These are phyloP conservation scores for Ptilonorhynchus violaceus DNA, from an alignment of 2,113 vertebrate genomes.

Conservation along the genomic window DNA sequence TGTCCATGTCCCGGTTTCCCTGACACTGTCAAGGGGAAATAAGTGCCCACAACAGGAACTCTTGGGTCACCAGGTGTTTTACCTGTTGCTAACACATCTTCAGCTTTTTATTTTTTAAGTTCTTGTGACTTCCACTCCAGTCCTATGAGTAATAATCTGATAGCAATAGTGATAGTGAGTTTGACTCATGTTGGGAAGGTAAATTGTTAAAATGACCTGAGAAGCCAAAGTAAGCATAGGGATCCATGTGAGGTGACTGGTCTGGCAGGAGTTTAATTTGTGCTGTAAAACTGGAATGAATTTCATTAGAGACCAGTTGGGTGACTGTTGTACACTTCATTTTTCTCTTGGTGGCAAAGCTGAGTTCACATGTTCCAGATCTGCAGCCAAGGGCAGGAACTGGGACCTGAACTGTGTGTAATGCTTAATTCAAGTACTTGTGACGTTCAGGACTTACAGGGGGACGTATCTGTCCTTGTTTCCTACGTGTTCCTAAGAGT, in stretches of 20 bases:
- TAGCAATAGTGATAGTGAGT: background rate
- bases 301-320: background rate
- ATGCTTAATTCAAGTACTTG: background rate
- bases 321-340: accelerated
- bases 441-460: background rate
- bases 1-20: background rate
- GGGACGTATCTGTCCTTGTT: background rate
- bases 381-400: background rate
- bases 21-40: background rate
- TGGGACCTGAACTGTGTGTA: background rate
- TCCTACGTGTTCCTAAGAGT: background rate
- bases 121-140: background rate
- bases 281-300: background rate
- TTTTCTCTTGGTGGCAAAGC: background rate
- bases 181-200: background rate
- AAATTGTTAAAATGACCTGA: background rate
- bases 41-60: background rate
- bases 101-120: background rate
- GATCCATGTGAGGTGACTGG: background rate
- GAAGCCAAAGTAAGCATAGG: background rate
- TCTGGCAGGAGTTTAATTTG: background rate
- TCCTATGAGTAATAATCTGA: background rate
- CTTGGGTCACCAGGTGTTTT: background rate
- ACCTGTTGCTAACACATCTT: background rate
- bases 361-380: background rate